Percentiles rank a stretch among this genome's conserved stretches.
Conservation (phyloP, 2,113 vertebrate species). For the Laticauda laticaudata region DNA sequence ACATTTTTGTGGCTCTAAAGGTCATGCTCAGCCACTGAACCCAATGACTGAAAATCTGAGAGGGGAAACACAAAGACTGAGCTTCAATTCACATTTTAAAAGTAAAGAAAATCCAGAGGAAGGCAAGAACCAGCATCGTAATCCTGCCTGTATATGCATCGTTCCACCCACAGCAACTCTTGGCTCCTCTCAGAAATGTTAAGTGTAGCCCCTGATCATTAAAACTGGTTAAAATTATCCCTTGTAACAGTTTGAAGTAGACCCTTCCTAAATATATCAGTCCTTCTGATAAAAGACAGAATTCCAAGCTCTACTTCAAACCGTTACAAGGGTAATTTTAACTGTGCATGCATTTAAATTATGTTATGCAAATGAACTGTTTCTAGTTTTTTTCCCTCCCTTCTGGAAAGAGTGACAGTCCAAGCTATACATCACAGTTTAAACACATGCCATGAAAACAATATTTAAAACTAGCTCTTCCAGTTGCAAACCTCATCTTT, state of each 20-base stretch:
- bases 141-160: background rate
- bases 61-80: background rate
- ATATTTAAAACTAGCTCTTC: conserved; percentile 34
- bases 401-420: conserved; percentile 4
- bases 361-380: conserved; percentile 24
- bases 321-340: background rate
- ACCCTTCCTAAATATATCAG: background rate
- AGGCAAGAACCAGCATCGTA: background rate
- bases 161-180: background rate
- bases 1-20: background rate
- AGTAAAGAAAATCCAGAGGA: background rate
- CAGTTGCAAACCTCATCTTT: conserved; percentile 46
- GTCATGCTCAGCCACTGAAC: background rate
- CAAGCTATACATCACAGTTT: conserved; percentile 3
- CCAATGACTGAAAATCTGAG: background rate
- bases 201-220: background rate
- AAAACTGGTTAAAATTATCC: conserved; percentile 2
- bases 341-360: conserved; percentile 11
- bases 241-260: background rate
- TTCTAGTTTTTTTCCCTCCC: background rate
- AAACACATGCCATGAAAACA: conserved; percentile 30
- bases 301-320: background rate
- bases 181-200: background rate
- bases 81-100: background rate
- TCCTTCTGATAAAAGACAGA: background rate